Evolutionary conservation across 2,113 vertebrate species (phyloP).

Genomic region (Muscicapa adusta): DNA sequence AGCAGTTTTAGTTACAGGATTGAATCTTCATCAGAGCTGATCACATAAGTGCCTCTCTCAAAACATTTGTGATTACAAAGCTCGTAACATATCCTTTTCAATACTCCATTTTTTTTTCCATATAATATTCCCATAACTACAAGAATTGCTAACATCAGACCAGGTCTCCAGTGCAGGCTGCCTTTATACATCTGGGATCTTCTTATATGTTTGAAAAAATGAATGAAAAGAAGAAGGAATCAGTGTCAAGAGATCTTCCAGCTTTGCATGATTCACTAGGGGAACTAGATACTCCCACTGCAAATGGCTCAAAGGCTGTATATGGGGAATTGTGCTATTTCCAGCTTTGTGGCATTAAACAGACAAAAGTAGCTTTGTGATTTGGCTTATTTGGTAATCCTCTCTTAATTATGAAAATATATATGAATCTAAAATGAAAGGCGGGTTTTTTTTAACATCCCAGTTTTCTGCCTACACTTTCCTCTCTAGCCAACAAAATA

Average conservation of each 20-base stretch:
- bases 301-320: background rate
- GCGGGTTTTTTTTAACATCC: background rate
- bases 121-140: background rate
- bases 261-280: background rate
- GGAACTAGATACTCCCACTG: background rate
- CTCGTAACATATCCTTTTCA: background rate
- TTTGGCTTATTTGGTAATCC: background rate
- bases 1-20: background rate
- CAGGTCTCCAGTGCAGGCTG: background rate
- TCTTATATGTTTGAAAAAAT: slow-evolving; percentile 12
- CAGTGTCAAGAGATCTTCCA: background rate
- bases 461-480: background rate
- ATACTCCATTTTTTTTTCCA: background rate
- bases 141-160: background rate
- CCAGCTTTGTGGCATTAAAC: background rate
- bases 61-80: background rate
- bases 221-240: background rate
- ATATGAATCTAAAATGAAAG: background rate
- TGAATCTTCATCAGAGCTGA: background rate
- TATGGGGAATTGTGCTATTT: background rate
- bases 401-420: slow-evolving; percentile 9
- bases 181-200: background rate
- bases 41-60: background rate
- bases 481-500: background rate
- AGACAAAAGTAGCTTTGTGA: background rate